A percentile compares a stretch with the other conserved stretches of the same genome.
phyloP scores from a whole-genome alignment of 1,140 invertebrate genomes.

The Helicoverpa armigera region DNA sequence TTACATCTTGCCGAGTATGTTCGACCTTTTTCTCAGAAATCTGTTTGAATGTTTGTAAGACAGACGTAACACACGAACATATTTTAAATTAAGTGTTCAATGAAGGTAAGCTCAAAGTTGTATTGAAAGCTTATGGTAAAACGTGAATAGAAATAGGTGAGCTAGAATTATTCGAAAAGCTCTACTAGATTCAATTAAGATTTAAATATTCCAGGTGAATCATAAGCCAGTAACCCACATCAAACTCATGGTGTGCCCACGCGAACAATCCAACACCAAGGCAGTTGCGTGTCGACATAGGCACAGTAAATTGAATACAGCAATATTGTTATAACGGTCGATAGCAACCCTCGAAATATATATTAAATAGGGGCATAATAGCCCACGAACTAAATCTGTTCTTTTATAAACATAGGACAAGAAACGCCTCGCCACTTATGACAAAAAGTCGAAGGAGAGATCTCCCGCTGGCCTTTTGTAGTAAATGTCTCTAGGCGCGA shows the following conservation, averaged over 20 bases:
- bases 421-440: slow-evolving; percentile 81
- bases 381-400: slow-evolving; percentile 84
- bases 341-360: slow-evolving; percentile 74
- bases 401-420: slow-evolving; percentile 77
- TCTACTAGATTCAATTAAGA: not conserved
- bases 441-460: slow-evolving; percentile 81
- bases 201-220: slow-evolving; percentile 54
- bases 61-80: not conserved
- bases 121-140: too few relatives aligned
- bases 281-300: slow-evolving; percentile 78
- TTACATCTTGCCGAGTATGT: slow-evolving; percentile 52
- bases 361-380: slow-evolving; percentile 82
- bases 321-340: slow-evolving; percentile 72
- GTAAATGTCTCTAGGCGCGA: slow-evolving; percentile 67
- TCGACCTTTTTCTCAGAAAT: slow-evolving; percentile 41
- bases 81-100: not conserved
- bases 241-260: slow-evolving; percentile 66
- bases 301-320: slow-evolving; percentile 80
- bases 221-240: slow-evolving; percentile 73
- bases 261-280: slow-evolving; percentile 63
- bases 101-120: too few relatives aligned
- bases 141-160: too few relatives aligned
- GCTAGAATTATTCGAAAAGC: not conserved
- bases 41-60: not conserved
- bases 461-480: slow-evolving; percentile 83